Evolutionary conservation across 2,113 vertebrate species (phyloP).

Genomic region (Entomyzon cyanotis): DNA sequence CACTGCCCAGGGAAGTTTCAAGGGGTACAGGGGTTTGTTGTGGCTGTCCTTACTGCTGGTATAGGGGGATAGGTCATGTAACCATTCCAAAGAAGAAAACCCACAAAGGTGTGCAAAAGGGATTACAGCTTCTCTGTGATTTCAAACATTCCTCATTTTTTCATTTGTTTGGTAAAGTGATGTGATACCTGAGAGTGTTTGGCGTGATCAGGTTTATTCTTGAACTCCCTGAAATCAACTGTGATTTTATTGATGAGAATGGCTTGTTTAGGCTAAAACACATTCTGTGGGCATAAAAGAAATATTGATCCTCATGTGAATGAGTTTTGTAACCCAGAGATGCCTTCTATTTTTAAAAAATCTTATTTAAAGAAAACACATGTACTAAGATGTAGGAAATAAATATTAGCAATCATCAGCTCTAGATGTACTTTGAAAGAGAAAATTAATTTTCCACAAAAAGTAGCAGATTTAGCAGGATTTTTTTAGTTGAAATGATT

Average conservation of each 20-base stretch:
- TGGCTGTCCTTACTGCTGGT: not conserved
- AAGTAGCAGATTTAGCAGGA: not conserved
- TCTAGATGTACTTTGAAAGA: not conserved
- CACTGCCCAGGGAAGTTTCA: not conserved
- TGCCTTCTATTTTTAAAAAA: not conserved
- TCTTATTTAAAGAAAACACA: not conserved
- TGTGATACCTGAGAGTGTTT: fast-evolving
- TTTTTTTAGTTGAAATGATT: not conserved
- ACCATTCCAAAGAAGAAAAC: not conserved
- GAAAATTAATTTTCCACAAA: not conserved
- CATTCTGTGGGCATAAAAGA: not conserved
- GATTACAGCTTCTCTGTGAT: not conserved
- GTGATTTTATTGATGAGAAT: not conserved
- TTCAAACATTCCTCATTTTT: not conserved
- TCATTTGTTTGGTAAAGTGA: not conserved
- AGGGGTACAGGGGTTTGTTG: not conserved
- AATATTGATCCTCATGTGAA: not conserved
- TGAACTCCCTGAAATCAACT: not conserved
- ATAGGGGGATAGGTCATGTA: not conserved
- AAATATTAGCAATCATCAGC: not conserved
- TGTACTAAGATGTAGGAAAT: not conserved
- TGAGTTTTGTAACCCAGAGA: not conserved
- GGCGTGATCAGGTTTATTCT: not conserved
- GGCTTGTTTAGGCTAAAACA: not conserved
- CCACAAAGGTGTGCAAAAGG: not conserved